phyloP scores from a whole-genome alignment of 2,888 invertebrate genomes.

The Elmis aenea region DNA sequence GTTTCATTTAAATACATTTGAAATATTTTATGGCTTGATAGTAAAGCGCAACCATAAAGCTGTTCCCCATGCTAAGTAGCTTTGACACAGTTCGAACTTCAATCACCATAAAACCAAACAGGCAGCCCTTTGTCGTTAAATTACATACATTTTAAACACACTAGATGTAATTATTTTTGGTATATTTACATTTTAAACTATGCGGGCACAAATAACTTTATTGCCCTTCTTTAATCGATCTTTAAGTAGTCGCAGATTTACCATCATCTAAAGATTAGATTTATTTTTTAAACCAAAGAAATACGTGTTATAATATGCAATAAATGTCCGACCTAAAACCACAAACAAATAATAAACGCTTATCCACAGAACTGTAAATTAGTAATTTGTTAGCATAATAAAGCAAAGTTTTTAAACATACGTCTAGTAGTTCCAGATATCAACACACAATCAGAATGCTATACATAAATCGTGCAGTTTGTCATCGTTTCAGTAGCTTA shows the following conservation, averaged over 20 bases:
- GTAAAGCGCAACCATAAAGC: constrained; percentile 42
- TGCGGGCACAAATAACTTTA: constrained; percentile 12
- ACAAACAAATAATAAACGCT: too few species aligned
- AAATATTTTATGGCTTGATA: constrained; percentile 42
- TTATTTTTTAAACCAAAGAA: too few species aligned
- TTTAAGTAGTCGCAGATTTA: not conserved
- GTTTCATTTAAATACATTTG: constrained; percentile 45
- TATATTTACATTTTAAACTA: constrained; percentile 12
- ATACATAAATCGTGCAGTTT: too few species aligned
- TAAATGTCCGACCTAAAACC: too few species aligned
- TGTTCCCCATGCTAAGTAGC: constrained; percentile 42
- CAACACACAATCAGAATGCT: too few species aligned
- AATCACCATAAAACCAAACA: constrained; percentile 44
- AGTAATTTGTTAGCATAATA: too few species aligned
- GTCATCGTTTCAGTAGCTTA: too few species aligned
- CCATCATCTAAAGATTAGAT: not conserved
- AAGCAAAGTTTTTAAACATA: too few species aligned
- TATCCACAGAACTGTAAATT: too few species aligned
- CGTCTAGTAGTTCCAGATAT: too few species aligned
- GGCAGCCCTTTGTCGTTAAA: constrained; percentile 36
- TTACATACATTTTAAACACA: constrained; percentile 11
- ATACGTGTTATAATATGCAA: too few species aligned
- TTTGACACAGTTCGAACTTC: constrained; percentile 43
- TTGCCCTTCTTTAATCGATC: constrained; percentile 1
- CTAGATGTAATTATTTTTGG: constrained; percentile 9